A percentile compares a stretch with the other conserved stretches of the same genome.
phyloP scores from a whole-genome alignment of 2,888 invertebrate species.

The Trachelus troglodyta region DNA sequence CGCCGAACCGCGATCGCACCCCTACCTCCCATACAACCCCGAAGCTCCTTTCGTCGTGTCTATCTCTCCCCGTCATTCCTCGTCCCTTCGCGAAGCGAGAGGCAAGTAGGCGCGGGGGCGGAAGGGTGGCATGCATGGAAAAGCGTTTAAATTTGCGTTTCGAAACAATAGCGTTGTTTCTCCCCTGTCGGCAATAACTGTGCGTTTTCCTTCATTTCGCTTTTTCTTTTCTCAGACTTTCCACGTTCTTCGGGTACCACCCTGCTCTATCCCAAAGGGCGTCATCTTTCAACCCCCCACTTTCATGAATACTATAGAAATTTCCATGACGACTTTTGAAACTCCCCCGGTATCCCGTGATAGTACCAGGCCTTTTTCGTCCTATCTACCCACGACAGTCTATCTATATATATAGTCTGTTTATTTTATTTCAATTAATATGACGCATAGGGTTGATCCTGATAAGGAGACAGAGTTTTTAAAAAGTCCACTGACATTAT shows the following conservation, averaged over 20 bases:
- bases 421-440: neutral
- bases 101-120: neutral
- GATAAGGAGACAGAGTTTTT: neutral
- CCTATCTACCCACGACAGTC: neutral
- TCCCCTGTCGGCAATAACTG: neutral
- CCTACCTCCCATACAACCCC: neutral
- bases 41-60: neutral
- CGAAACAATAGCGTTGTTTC: neutral
- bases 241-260: neutral
- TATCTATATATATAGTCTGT: neutral
- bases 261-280: neutral
- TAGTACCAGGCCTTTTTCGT: neutral
- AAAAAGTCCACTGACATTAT: neutral
- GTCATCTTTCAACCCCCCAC: neutral
- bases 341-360: neutral
- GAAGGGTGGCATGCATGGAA: neutral
- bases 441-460: neutral
- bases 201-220: neutral
- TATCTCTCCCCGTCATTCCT: neutral
- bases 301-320: neutral
- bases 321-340: neutral
- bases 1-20: neutral
- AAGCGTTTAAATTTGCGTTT: neutral
- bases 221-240: neutral
- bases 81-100: neutral